Percentiles rank a stretch among this genome's conserved stretches.
Evolutionary conservation across 2,113 vertebrate species (phyloP).

Genomic region (Ameiurus melas): DNA sequence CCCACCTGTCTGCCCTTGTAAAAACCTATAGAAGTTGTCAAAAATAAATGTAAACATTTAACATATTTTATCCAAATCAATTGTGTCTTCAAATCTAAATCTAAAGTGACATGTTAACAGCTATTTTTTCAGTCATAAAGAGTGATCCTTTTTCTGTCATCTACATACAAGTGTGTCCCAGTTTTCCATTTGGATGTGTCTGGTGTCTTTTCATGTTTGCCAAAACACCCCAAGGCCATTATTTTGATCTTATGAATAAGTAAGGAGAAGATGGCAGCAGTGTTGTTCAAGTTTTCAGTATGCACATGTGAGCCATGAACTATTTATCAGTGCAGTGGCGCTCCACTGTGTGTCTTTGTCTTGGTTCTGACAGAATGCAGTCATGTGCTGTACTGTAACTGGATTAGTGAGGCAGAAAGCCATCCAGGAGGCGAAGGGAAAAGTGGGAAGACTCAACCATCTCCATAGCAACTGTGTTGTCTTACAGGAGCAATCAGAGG

Average conservation of each 20-base stretch:
- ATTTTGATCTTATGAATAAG: slow-evolving; percentile 36
- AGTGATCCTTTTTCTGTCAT: slow-evolving; percentile 4
- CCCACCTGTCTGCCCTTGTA: neutral
- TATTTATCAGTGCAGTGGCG: slow-evolving; percentile 42
- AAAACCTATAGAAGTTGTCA: neutral
- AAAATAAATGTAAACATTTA: neutral
- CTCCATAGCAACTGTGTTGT: slow-evolving; percentile 53
- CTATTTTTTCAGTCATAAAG: neutral
- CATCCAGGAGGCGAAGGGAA: slow-evolving; percentile 43
- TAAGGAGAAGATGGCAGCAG: slow-evolving; percentile 10
- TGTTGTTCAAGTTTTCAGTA: slow-evolving; percentile 37
- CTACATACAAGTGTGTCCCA: slow-evolving; percentile 12
- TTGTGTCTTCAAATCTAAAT: neutral
- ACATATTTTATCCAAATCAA: neutral
- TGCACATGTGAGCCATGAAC: slow-evolving; percentile 28
- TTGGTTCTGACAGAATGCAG: slow-evolving; percentile 50
- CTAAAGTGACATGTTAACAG: neutral
- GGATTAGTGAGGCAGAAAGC: slow-evolving; percentile 52
- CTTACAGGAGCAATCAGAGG: slow-evolving; percentile 35
- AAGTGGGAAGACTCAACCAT: slow-evolving; percentile 47
- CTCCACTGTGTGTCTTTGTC: slow-evolving; percentile 48
- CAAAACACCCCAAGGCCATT: slow-evolving; percentile 22
- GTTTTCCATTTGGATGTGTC: neutral
- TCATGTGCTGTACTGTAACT: slow-evolving; percentile 47
- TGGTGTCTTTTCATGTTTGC: slow-evolving; percentile 25